A percentile compares a stretch with the other conserved stretches of the same genome.
Conservation (phyloP, 2,113 vertebrate genomes). For the Eudyptes chrysolophus region DNA sequence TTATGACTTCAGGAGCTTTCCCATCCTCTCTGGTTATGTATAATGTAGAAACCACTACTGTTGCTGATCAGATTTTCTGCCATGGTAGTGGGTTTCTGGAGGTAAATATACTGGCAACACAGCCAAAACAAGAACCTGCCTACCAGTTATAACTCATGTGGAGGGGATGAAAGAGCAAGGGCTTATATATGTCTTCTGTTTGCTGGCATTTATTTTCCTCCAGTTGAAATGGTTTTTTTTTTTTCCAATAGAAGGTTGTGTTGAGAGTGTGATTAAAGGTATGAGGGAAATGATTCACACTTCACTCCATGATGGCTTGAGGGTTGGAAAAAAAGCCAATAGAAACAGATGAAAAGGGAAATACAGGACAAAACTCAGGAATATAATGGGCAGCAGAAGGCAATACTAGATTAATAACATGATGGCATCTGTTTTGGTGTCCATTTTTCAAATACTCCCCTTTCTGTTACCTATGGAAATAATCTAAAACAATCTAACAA, state of each 20-base stretch:
- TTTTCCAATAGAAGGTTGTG: not conserved
- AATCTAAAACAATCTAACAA: not conserved
- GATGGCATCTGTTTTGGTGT: not conserved
- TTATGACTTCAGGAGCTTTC: slow-evolving; percentile 19
- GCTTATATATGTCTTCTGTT: not conserved
- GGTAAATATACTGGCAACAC: not conserved
- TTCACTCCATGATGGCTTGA: not conserved
- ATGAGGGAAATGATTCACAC: not conserved
- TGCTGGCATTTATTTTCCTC: not conserved
- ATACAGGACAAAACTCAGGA: not conserved
- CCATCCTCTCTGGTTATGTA: not conserved
- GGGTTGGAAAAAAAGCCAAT: not conserved
- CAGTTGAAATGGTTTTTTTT: not conserved
- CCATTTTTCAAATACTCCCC: not conserved
- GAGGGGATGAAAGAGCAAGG: not conserved
- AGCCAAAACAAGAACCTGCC: not conserved
- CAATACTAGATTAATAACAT: not conserved
- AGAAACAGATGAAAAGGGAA: not conserved
- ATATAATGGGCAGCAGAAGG: not conserved
- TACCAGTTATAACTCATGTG: not conserved
- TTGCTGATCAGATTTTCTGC: not conserved
- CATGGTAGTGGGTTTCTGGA: not conserved
- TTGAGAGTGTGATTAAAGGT: not conserved
- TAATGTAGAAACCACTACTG: not conserved
- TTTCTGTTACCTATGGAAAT: not conserved